A percentile compares a stretch with the other conserved stretches of the same genome.
Conservation (phyloP, 2,113 vertebrate genomes). For the Brevimyrus niger region DNA sequence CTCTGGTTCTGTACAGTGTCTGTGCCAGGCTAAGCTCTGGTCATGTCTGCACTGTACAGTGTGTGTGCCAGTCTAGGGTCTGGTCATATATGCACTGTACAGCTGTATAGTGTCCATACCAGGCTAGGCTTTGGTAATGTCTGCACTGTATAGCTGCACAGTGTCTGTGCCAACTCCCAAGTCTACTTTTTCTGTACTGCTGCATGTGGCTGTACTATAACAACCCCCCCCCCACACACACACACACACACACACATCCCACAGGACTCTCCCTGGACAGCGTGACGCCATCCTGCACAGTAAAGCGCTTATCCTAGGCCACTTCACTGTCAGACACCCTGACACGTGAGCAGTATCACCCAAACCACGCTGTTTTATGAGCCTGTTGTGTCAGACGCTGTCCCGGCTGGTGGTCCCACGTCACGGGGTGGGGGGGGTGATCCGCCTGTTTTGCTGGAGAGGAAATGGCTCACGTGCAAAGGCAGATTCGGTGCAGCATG, state of each 20-base stretch:
- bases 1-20: background rate
- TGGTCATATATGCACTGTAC: background rate
- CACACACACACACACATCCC: too few species aligned
- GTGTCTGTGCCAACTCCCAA: background rate
- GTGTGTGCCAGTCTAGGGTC: background rate
- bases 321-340: background rate
- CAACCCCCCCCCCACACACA: background rate
- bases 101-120: background rate
- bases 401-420: background rate
- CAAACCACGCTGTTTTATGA: background rate
- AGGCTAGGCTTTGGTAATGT: background rate
- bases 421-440: background rate
- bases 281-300: background rate
- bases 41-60: background rate
- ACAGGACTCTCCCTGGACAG: background rate
- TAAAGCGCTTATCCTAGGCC: background rate
- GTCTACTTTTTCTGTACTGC: background rate
- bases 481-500: background rate
- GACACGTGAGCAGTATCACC: background rate
- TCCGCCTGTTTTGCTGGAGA: background rate
- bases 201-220: background rate
- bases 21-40: background rate
- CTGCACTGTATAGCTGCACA: background rate
- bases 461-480: background rate
- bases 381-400: background rate